Evolutionary conservation across 2,113 vertebrate genomes (phyloP).

Genomic region (Esox niger): DNA sequence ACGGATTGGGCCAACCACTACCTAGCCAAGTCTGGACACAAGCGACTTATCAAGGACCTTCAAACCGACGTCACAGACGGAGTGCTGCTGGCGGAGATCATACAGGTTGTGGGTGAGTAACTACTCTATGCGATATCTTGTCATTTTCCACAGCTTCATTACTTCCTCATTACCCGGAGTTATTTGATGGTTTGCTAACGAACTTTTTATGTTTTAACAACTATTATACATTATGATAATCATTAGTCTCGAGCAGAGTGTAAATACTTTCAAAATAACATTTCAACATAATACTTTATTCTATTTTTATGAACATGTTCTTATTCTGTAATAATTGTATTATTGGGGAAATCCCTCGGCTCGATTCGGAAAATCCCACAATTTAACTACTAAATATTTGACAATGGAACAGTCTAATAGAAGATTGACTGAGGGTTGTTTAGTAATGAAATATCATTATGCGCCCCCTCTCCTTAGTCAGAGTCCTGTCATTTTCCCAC

Average conservation of each 20-base stretch:
- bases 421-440: background rate
- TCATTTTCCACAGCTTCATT: no score
- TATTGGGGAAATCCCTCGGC: no score
- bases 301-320: background rate
- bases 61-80: constrained; percentile 97
- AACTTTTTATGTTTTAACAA: no score
- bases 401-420: background rate
- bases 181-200: no score
- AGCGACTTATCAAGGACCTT: constrained; percentile 94
- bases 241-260: no score
- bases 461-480: constrained; percentile 23
- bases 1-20: constrained; percentile 99
- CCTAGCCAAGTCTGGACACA: constrained; percentile 94
- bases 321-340: background rate
- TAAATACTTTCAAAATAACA: no score
- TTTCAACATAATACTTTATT: no score
- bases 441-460: background rate
- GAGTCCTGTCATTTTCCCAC: constrained; percentile 7
- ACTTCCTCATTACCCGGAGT: no score
- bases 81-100: constrained; percentile 94
- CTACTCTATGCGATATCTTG: background rate
- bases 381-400: background rate
- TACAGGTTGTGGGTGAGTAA: constrained; percentile 94
- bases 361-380: background rate
- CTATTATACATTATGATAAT: background rate